Base-by-base conservation (phyloP, 2,113 vertebrate species). In the Chaetodon trifascialis region DNA sequence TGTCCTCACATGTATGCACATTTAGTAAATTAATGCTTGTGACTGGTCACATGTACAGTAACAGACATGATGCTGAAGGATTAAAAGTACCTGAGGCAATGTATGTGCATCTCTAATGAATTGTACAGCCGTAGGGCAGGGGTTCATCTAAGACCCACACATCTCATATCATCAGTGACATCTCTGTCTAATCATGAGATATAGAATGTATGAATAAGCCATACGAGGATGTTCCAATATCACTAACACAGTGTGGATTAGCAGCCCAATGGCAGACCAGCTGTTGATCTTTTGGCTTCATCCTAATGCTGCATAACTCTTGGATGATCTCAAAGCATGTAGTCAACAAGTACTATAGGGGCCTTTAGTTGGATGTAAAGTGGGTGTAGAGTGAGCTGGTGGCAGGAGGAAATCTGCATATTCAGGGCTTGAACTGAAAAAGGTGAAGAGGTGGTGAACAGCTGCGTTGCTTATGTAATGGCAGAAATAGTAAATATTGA, bases 241-340 rank as follows among this genome's bases (percentile, higher is more conserved):
- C 75, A 38, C 84, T 90, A 85, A 90, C 91, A 85, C 67, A 86
- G 80, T 19, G 0, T 58, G 92, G 92, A 92, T 94, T 90, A 92
- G 84, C 79, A 74, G 72, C 62, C 82, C 23, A 44, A 85, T 82
- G 84, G 73, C 58, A 30, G 67, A 51, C 85, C 92, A 89, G 90
- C 84, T 93, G 93, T 86, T 90, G 88, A 91, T 91, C 82, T 82
- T 89, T 84, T 86, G 64, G 34, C 73, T 72, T 69, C 42, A 44
- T 76, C 68, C 66, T 84, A 74, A 77, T 52, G 77, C 76, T 23
- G 42, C 23, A 12, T 56, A 83, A 66, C 76, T 80, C 59, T 55
- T 54, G 15, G 59, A 85, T 79, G 71, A 92, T 82, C 73, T 74
- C 73, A 86, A 66, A 70, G 68, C 69, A 71, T 68, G 63, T 65